These are phyloP conservation scores for Conops quadrifasciatus DNA, from an alignment of 2,888 invertebrate genomes.

Conservation along the genomic window DNA sequence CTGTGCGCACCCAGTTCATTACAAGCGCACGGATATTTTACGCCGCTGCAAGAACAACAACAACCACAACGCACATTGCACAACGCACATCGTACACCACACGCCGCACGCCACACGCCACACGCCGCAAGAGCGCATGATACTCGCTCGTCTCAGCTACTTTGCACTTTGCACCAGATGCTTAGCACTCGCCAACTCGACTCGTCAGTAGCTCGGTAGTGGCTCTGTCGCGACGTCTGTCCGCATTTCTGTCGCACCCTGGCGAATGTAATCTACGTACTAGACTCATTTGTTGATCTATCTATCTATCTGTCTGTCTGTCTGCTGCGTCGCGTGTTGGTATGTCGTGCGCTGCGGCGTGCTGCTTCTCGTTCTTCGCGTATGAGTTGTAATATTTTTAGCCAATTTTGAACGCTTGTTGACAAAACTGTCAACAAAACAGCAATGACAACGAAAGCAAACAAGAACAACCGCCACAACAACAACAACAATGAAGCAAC, in stretches of 20 bases:
- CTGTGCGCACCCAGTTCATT: slow-evolving; percentile 64
- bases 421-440: slow-evolving; percentile 65
- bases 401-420: slow-evolving; percentile 66
- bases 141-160: slow-evolving; percentile 60
- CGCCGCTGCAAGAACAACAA: slow-evolving; percentile 20
- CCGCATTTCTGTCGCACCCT: neutral
- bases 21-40: slow-evolving; percentile 52
- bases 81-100: neutral
- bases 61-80: neutral
- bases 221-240: neutral
- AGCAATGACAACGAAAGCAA: slow-evolving; percentile 47
- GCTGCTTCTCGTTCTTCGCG: neutral
- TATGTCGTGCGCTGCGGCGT: slow-evolving; percentile 9
- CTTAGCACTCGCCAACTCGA: slow-evolving; percentile 63
- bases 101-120: slow-evolving; percentile 1
- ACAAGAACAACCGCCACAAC: neutral
- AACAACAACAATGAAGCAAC: slow-evolving; percentile 26
- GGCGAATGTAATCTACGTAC: slow-evolving; percentile 11
- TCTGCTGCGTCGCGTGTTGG: slow-evolving; percentile 6
- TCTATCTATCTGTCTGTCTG: slow-evolving; percentile 25
- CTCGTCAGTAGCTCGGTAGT: slow-evolving; percentile 47
- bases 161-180: slow-evolving; percentile 65
- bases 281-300: slow-evolving; percentile 28
- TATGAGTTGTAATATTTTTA: slow-evolving; percentile 48
- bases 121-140: slow-evolving; percentile 33